Evolutionary conservation across 53 echinoderm and acorn worm genomes (phyloP), one percentile per base, ranked within the genome.

Genomic region (Hippasteria phrygiana): DNA sequence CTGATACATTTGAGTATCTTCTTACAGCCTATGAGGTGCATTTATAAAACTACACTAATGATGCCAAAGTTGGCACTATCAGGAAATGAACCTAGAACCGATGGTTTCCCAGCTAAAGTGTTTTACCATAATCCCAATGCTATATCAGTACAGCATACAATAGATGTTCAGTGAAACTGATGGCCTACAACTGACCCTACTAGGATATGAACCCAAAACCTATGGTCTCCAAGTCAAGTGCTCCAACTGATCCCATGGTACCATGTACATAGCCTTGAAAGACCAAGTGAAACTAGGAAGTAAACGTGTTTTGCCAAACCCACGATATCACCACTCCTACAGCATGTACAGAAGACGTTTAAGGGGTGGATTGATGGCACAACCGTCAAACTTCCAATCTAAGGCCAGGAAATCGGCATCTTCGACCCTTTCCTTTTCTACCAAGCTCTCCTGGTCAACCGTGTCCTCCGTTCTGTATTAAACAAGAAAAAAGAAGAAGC

Each of bases 351-450:
- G 88, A 39, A 96, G 90, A 5, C 74, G 59, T 81, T 90, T 94
- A 5, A 94, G 56, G 12, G 78, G 74, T 45, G 94, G 89, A 59
- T 96, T 92, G 26, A 96, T 83, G 33, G 89, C 71, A 50, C 92
- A 94, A 17, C 94, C 94, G 53, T 94, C 59, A 12, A 94, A 45
- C 34, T 91, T 94, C 94, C 94, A 91, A 71, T 94, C 92, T 26
- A 91, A 46, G 32, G 94, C 92, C 1, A 83, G 72, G 51, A 97
- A 97, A 59, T 97, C 97, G 4, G 93, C 95, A 67, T 95, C 92
- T 73, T 97, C 97, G 2, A 97, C 80, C 13, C 84, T 71, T 48
- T 97, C 95, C 75, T 95, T 97, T 36, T 83, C 85, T 40, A 87
- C 91, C 1, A 90, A 81, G 39, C 90, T 90, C 36, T 88, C 75